Evolutionary conservation across 2,797 vertebrate species (phyloP), one percentile per base, ranked within the genome.

Genomic region (Pogoniulus pusillus): DNA sequence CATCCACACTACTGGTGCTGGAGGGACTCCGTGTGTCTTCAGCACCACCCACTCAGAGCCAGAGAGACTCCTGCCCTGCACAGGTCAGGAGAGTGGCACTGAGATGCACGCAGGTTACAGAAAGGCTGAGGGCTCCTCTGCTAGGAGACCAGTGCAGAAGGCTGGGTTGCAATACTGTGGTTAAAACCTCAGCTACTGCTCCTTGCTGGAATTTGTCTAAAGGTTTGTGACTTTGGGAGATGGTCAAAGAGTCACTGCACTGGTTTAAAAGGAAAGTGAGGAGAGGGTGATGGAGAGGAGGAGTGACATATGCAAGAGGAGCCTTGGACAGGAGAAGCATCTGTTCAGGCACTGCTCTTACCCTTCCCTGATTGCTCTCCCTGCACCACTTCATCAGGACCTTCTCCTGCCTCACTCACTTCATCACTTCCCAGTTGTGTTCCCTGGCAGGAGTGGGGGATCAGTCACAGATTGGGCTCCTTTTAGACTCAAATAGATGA

Each of bases 391-490:
- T 43, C 68, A 51, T 49, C 30, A 45, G 54, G 54, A 79, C 54
- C 59, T 49, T 54, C 75, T 64, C 37, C 63, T 65, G 30, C 32
- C 51, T 69, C 53, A 24, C 19, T 79, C n/a, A 12, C 69, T 76
- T 92, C 88, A 73, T 80, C 93, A 71, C 74, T 76, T 82, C 58
- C 45, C 24, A 71, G 89, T 65, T 65, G 65, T 66, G 81, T 72
- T 89, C 53, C 64, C n/a, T 71, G 71, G 6, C 20, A 65, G 39
- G 1, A 73, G 63, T 7, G 18, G 45, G 68, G 69, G 73, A 89
- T 82, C 73, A 87, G 65, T 89, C 85, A 89, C 77, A n/a, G 57
- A 22, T 27, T 76, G 70, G 5, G 27, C 75, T 84, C 41, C 51
- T 78, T 75, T 90, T 77, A 72, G 77, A 57, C 1, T 1, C 70